Percentiles rank a stretch among this genome's conserved stretches.
Evolutionary conservation across 2,888 invertebrate species (phyloP).

Genomic region (Lasius fuliginosus): DNA sequence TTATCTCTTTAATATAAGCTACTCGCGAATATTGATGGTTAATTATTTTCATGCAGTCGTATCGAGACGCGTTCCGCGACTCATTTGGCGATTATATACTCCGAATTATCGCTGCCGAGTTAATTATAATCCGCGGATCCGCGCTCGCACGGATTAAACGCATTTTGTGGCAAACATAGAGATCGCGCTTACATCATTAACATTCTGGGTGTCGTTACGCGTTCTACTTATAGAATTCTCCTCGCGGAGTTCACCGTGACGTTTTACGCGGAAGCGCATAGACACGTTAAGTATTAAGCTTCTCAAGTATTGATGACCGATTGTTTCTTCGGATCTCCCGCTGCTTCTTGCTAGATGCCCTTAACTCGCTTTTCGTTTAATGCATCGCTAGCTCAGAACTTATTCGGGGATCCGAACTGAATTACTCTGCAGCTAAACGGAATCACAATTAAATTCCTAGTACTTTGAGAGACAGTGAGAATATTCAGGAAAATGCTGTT

Average conservation of each 20-base stretch:
- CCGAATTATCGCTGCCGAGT: conserved; percentile 41
- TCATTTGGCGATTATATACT: conserved; percentile 41
- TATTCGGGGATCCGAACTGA: conserved; percentile 16
- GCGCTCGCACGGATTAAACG: conserved; percentile 53
- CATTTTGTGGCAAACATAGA: conserved; percentile 50
- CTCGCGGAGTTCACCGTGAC: conserved; percentile 23
- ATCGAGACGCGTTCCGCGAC: conserved; percentile 17
- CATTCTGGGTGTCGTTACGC: conserved; percentile 26
- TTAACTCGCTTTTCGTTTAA: not conserved
- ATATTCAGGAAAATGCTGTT: conserved; percentile 32
- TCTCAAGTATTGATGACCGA: conserved; percentile 30
- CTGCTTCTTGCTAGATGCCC: not conserved
- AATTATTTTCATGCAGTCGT: conserved; percentile 44
- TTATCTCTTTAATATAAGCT: not conserved
- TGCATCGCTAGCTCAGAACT: conserved; percentile 2
- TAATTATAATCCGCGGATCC: conserved; percentile 54
- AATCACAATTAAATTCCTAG: conserved; percentile 45
- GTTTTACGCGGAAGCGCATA: conserved; percentile 29
- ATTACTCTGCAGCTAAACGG: conserved; percentile 14
- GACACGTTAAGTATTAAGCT: conserved; percentile 37
- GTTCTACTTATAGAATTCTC: conserved; percentile 34
- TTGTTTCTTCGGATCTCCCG: conserved; percentile 30
- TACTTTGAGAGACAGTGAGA: conserved; percentile 5
- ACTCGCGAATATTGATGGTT: conserved; percentile 38
- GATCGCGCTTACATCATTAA: conserved; percentile 54